These are phyloP conservation scores for Mantis religiosa DNA, from an alignment of 2,888 invertebrate species.

Conservation along the genomic window DNA sequence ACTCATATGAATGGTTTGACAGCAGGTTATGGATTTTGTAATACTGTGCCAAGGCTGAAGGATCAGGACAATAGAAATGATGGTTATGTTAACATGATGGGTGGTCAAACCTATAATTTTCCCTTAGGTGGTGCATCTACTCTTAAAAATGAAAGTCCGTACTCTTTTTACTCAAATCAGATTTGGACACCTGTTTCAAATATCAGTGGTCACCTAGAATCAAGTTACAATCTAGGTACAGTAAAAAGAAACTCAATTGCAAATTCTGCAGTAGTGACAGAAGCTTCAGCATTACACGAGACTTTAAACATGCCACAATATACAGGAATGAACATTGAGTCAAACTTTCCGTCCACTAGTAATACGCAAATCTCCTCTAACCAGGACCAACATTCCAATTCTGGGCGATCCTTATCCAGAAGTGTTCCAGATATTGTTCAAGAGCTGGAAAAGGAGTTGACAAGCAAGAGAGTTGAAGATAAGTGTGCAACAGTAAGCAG, in stretches of 20 bases:
- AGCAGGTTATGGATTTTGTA: slow-evolving; percentile 19
- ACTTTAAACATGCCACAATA: not conserved
- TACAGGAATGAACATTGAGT: not conserved
- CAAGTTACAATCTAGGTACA: not conserved
- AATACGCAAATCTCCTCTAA: not conserved
- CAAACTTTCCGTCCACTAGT: slow-evolving; percentile 14
- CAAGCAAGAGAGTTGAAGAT: slow-evolving; percentile 4
- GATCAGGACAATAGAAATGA: slow-evolving; percentile 5
- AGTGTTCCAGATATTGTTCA: slow-evolving; percentile 74
- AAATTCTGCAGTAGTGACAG: not conserved
- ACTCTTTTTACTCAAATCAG: not conserved
- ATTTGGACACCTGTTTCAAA: not conserved
- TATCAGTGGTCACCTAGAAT: not conserved
- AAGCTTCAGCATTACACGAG: not conserved
- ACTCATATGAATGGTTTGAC: slow-evolving; percentile 25
- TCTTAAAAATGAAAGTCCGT: not conserved
- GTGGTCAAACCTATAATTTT: not conserved
- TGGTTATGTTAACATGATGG: not conserved
- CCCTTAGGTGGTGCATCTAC: not conserved
- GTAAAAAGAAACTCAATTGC: not conserved
- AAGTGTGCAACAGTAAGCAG: not conserved
- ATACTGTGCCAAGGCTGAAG: slow-evolving; percentile 21
- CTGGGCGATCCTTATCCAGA: slow-evolving; percentile 36
- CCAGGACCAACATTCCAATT: slow-evolving; percentile 12
- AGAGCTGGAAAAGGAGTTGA: slow-evolving; percentile 66